phyloP scores from a whole-genome alignment of 1,140 invertebrate species.

The fruit fly (Drosophila melanogaster) region DNA sequence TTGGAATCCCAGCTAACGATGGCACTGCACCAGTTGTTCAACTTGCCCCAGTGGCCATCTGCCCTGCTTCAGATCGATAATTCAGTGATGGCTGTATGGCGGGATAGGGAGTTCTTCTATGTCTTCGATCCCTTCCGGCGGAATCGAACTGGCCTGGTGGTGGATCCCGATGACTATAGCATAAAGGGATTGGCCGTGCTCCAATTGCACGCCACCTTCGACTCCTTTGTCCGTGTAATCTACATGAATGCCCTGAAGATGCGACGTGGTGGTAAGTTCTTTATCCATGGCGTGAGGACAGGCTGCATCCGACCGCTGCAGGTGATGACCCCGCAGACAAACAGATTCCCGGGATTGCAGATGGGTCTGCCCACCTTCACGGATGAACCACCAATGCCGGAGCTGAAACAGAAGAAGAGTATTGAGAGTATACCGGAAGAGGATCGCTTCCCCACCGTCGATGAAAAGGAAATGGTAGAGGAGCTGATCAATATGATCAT shows the following conservation, averaged over 20 bases:
- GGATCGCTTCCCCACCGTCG: slow-evolving; percentile 59
- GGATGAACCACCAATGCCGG: slow-evolving; percentile 40
- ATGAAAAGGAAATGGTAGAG: slow-evolving; percentile 56
- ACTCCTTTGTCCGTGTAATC: slow-evolving; percentile 69
- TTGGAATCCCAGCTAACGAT: slow-evolving; percentile 78
- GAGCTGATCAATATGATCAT: slow-evolving; percentile 58
- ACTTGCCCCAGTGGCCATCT: slow-evolving; percentile 79
- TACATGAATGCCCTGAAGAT: slow-evolving; percentile 75
- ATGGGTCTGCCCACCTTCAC: slow-evolving; percentile 66
- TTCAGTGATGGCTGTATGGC: slow-evolving; percentile 84
- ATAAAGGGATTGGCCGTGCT: slow-evolving; percentile 71
- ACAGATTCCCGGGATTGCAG: slow-evolving; percentile 63
- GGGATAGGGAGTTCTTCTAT: slow-evolving; percentile 85
- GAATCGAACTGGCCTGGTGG: slow-evolving; percentile 64
- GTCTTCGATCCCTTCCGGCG: slow-evolving; percentile 85
- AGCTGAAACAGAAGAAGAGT: slow-evolving; percentile 67
- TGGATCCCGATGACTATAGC: slow-evolving; percentile 76
- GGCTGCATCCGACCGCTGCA: slow-evolving; percentile 73
- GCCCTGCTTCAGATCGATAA: slow-evolving; percentile 84
- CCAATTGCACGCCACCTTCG: slow-evolving; percentile 76
- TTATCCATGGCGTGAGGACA: slow-evolving; percentile 71
- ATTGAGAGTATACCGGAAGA: slow-evolving; percentile 74
- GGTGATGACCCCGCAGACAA: slow-evolving; percentile 53
- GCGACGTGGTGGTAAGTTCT: slow-evolving; percentile 81
- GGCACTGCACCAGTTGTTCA: slow-evolving; percentile 77